Evolutionary conservation across 2,113 vertebrate genomes (phyloP).

Genomic region (Alligator mississippiensis): DNA sequence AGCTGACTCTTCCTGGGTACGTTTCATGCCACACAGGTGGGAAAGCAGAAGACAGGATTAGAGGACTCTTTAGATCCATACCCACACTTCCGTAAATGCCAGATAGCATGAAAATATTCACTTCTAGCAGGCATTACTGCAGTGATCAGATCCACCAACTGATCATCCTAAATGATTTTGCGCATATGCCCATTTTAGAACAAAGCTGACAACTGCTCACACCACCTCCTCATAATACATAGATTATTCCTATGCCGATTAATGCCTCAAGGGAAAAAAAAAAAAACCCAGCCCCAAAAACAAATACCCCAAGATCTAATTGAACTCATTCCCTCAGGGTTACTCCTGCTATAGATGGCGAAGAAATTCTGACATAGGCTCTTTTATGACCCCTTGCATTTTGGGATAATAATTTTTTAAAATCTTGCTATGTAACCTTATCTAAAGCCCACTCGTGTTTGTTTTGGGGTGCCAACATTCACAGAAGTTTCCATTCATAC

Average conservation of each 20-base stretch:
- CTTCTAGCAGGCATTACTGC: neutral
- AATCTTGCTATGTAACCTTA: neutral
- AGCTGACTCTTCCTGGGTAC: neutral
- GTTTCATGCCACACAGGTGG: neutral
- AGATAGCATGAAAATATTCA: neutral
- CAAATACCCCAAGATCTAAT: neutral
- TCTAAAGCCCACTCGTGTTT: neutral
- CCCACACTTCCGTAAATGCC: too few species aligned
- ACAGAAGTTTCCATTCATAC: rapidly evolving
- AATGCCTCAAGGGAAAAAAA: neutral
- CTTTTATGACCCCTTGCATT: neutral
- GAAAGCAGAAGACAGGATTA: too few species aligned
- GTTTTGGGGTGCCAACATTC: rapidly evolving
- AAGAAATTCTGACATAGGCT: neutral
- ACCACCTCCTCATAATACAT: too few species aligned
- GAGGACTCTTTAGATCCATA: too few species aligned
- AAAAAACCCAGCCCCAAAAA: too few species aligned
- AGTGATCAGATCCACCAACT: neutral
- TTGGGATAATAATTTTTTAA: neutral
- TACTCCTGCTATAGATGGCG: neutral
- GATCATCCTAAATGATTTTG: neutral
- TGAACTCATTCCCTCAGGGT: neutral
- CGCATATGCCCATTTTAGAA: neutral
- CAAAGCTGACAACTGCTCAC: neutral
- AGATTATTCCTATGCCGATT: neutral